A percentile compares a stretch with the other conserved stretches of the same genome.
Evolutionary conservation across 35 echinoderm and acorn worm genomes (phyloP).

Genomic region (Ophiothrix spiculata): DNA sequence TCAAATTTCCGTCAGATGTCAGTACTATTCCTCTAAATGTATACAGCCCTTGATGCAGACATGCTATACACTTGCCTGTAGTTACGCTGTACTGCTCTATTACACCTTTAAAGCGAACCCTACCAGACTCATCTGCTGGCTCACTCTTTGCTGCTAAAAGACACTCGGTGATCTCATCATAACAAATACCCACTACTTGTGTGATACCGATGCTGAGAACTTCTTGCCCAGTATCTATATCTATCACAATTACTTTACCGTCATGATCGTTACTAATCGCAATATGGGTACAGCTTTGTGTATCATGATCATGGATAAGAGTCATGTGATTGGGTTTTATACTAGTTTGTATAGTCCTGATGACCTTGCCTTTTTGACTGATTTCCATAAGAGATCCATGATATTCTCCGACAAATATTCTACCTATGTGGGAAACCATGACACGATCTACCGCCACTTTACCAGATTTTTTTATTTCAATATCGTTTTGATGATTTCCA

Average conservation of each 20-base stretch:
- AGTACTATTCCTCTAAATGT: neutral
- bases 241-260: too few species aligned
- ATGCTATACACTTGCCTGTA: neutral
- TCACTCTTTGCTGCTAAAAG: neutral
- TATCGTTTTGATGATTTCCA: neutral
- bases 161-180: neutral
- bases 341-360: too few species aligned
- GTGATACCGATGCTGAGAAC: neutral
- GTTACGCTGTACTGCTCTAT: neutral
- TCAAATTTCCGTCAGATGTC: too few species aligned
- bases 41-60: neutral
- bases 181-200: neutral
- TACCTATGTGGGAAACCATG: neutral
- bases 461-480: neutral
- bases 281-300: too few species aligned
- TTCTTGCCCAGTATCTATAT: too few species aligned
- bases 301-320: neutral
- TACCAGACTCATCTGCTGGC: neutral
- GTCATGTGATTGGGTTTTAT: neutral
- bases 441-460: too few species aligned
- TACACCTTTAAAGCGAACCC: neutral
- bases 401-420: neutral
- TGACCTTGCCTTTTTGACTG: too few species aligned
- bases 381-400: neutral
- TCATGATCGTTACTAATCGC: neutral